Evolutionary conservation across 2,888 invertebrate species (phyloP).

Genomic region (Tiphia femorata): DNA sequence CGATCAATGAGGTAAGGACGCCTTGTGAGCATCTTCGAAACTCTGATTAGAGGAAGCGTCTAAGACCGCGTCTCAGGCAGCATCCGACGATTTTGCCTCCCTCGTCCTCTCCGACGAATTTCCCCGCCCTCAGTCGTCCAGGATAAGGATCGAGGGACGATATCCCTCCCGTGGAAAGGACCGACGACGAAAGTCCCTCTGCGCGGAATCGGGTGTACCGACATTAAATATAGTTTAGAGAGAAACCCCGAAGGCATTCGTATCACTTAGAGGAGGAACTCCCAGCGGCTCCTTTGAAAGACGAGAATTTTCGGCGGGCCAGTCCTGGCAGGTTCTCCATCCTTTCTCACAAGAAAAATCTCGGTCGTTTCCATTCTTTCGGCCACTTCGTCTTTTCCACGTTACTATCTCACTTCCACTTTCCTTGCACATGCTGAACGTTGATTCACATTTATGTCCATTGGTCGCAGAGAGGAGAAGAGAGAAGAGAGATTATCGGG

Average conservation of each 20-base stretch:
- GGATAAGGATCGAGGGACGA: no score
- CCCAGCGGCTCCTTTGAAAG: not conserved
- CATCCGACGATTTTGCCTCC: no score
- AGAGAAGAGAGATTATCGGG: constrained; percentile 31
- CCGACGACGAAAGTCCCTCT: constrained; percentile 47
- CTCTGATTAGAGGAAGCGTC: no score
- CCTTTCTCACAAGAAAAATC: constrained; percentile 25
- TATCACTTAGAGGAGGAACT: constrained; percentile 55
- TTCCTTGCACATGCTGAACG: constrained; percentile 5
- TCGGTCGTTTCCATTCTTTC: constrained; percentile 16
- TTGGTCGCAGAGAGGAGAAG: not conserved
- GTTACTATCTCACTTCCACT: no score
- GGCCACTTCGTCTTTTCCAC: not conserved
- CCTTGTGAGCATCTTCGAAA: not conserved
- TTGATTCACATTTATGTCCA: constrained; percentile 46
- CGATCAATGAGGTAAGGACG: not conserved
- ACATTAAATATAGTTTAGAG: constrained; percentile 61
- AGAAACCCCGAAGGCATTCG: constrained; percentile 56
- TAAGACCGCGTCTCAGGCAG: no score
- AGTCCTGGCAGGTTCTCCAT: not conserved
- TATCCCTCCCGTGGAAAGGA: no score
- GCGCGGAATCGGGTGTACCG: constrained; percentile 41
- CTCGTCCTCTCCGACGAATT: no score
- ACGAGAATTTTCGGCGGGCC: not conserved
- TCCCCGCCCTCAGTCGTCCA: no score